These are phyloP conservation scores for Hymenopus coronatus DNA, from an alignment of 2,888 invertebrate species.

Conservation along the genomic window DNA sequence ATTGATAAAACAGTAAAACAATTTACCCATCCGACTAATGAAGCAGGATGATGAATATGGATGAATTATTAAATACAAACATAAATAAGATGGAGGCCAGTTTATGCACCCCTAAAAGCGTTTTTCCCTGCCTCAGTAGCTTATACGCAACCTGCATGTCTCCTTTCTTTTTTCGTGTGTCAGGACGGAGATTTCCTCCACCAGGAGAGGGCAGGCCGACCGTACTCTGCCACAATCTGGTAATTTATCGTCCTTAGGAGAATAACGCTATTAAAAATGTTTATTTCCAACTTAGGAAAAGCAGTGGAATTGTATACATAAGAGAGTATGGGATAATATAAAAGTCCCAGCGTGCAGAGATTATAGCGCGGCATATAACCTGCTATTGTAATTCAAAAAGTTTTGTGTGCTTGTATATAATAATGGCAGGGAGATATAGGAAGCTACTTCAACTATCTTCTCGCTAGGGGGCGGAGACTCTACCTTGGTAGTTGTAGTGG, in stretches of 20 bases:
- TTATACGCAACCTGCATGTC: background rate
- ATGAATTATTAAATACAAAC: too few relatives aligned
- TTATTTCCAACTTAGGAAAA: conserved; percentile 9
- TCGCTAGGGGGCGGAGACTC: background rate
- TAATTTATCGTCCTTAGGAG: conserved; percentile 16
- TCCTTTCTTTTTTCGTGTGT: background rate
- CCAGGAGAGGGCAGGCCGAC: background rate
- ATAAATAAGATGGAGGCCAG: too few relatives aligned
- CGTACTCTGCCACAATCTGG: background rate
- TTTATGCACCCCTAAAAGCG: background rate
- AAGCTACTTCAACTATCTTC: background rate
- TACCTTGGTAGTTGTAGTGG: background rate
- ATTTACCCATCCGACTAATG: too few relatives aligned
- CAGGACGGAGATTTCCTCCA: background rate
- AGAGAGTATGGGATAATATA: conserved; percentile 1
- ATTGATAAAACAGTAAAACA: too few relatives aligned
- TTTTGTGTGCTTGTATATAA: background rate
- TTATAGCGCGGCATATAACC: background rate
- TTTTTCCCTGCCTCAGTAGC: background rate
- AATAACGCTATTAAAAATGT: conserved; percentile 17
- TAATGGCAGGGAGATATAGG: conserved; percentile 6
- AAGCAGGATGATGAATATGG: too few relatives aligned
- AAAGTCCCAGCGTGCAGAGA: conserved; percentile 8
- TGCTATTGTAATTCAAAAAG: conserved; percentile 12
- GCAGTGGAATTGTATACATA: background rate